Conservation (phyloP, 2,797 vertebrate genomes). For the Sebastes trivittatus region DNA sequence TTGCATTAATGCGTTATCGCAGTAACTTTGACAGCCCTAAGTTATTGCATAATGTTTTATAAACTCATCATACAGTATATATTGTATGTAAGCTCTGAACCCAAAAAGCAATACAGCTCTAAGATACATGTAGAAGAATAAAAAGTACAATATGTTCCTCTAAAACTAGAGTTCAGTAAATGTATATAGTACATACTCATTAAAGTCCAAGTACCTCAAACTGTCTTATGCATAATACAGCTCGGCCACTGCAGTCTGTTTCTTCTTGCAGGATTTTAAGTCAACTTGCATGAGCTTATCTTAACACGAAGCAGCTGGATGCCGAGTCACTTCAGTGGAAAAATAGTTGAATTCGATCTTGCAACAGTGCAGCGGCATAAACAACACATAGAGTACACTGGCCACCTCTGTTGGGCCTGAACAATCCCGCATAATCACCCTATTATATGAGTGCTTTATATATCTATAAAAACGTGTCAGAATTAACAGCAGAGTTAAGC, state of each 20-base stretch:
- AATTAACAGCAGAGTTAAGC: conserved; percentile 12
- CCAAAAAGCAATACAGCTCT: not conserved
- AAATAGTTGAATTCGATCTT: not conserved
- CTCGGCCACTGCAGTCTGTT: not conserved
- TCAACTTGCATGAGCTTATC: conserved; percentile 18
- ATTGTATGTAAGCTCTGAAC: not conserved
- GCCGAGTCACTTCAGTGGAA: conserved; percentile 22
- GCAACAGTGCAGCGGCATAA: not conserved
- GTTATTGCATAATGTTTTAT: not conserved
- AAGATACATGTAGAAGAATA: not conserved
- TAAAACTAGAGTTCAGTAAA: not conserved
- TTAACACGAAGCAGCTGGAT: conserved; percentile 64
- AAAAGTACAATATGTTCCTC: not conserved
- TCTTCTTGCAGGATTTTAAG: not conserved
- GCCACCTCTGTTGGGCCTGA: conserved; percentile 24
- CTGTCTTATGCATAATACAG: not conserved
- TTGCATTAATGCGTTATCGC: no score
- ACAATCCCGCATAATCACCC: conserved; percentile 30
- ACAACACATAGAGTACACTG: not conserved
- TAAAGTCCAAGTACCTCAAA: not conserved
- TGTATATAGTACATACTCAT: not conserved
- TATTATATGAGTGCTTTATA: conserved; percentile 34
- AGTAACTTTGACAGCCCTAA: not conserved
- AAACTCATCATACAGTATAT: not conserved
- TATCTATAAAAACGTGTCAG: conserved; percentile 31